Evolutionary conservation across 2,113 vertebrate genomes (phyloP).

Genomic region (Alouatta palliata): DNA sequence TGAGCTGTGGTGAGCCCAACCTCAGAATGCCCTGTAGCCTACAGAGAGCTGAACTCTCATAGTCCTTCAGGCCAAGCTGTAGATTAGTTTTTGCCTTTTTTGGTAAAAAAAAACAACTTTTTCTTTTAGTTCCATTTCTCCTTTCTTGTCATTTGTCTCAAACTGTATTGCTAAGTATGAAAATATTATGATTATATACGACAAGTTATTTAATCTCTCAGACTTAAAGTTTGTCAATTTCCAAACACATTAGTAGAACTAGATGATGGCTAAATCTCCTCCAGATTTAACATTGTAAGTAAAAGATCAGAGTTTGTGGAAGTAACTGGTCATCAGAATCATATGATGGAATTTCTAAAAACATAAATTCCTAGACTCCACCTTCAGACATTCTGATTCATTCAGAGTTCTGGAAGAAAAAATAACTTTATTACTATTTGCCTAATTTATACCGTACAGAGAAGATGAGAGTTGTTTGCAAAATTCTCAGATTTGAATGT

Average conservation of each 20-base stretch:
- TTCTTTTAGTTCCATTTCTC: background rate
- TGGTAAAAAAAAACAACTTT: slow-evolving; percentile 35
- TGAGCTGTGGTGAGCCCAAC: fast-evolving
- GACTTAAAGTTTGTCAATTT: background rate
- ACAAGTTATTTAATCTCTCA: slow-evolving; percentile 18
- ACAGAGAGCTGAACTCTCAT: background rate
- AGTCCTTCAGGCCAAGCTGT: background rate
- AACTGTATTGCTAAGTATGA: slow-evolving; percentile 33
- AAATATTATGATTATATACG: slow-evolving; percentile 25
- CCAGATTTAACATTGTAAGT: background rate
- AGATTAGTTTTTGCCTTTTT: slow-evolving; percentile 39
- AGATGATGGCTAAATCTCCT: background rate
- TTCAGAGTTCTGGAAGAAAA: background rate
- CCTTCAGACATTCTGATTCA: background rate
- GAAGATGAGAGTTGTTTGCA: too few species aligned
- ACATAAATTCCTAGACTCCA: background rate
- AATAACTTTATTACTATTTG: too few species aligned
- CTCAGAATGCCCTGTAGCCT: background rate
- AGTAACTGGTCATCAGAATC: background rate
- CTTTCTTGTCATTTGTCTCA: slow-evolving; percentile 25
- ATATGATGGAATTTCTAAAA: background rate
- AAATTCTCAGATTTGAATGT: too few species aligned
- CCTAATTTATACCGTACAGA: too few species aligned
- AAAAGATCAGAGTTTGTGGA: background rate
- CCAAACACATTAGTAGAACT: background rate